A percentile compares a stretch with the other conserved stretches of the same genome.
phyloP scores from a whole-genome alignment of 2,797 vertebrate genomes.

The Galago senegalensis region DNA sequence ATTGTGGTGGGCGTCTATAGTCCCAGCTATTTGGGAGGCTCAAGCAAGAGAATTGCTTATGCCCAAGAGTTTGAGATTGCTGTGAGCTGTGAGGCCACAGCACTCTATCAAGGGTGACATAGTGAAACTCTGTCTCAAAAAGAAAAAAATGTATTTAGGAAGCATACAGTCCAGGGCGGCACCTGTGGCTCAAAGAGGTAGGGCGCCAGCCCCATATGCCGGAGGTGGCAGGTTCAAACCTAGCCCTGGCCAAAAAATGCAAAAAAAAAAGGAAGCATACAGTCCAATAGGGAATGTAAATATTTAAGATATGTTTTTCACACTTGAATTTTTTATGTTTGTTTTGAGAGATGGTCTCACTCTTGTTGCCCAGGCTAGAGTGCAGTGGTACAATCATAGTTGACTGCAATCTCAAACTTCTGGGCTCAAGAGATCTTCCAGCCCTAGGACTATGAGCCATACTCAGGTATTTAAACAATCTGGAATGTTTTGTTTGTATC shows the following conservation, averaged over 20 bases:
- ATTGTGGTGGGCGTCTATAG: too few relatives aligned
- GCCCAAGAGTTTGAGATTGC: too few relatives aligned
- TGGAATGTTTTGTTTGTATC: not conserved
- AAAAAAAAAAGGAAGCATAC: not conserved
- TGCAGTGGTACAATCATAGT: not conserved
- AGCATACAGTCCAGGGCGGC: not conserved
- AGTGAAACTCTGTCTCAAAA: too few relatives aligned
- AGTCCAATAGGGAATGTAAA: not conserved
- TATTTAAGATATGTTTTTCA: constrained; percentile 44
- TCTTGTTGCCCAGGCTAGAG: not conserved
- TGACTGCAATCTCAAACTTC: not conserved
- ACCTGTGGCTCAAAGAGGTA: too few relatives aligned
- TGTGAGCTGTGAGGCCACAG: too few relatives aligned
- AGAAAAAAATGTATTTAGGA: not conserved
- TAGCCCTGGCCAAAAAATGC: too few relatives aligned
- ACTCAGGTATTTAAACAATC: not conserved
- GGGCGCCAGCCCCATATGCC: too few relatives aligned
- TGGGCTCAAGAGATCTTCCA: not conserved
- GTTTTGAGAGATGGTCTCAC: not conserved
- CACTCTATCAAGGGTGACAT: too few relatives aligned
- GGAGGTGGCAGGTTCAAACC: too few relatives aligned
- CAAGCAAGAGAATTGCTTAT: too few relatives aligned
- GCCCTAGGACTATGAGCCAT: not conserved
- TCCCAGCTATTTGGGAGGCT: too few relatives aligned
- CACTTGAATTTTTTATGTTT: not conserved